Percentiles rank a stretch among this genome's conserved stretches.
phyloP scores from a whole-genome alignment of 2,113 vertebrate species.

The Corythornis vintsioides region DNA sequence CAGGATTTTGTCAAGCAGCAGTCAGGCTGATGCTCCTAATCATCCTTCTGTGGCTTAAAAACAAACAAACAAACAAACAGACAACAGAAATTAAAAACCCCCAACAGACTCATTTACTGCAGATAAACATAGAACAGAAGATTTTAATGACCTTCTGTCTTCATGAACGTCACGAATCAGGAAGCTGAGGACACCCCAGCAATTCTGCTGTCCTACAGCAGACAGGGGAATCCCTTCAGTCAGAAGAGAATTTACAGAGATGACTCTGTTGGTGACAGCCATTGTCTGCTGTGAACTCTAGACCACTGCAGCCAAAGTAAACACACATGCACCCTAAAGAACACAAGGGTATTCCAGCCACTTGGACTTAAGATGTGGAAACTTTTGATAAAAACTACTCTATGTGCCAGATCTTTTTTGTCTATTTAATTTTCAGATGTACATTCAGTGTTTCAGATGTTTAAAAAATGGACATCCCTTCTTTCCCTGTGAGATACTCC shows the following conservation, averaged over 20 bases:
- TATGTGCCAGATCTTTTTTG: neutral
- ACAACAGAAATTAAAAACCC: neutral
- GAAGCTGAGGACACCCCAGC: neutral
- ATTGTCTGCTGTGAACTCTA: neutral
- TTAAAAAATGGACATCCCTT: neutral
- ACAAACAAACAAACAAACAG: neutral
- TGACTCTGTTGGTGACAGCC: neutral
- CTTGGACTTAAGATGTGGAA: neutral
- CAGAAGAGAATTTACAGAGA: neutral
- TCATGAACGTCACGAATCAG: neutral
- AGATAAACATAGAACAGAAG: neutral
- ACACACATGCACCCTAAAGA: neutral
- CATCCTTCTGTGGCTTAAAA: neutral
- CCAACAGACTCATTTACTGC: neutral
- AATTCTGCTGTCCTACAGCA: neutral
- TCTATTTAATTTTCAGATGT: neutral
- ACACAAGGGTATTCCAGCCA: neutral
- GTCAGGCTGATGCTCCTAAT: neutral
- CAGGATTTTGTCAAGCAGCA: neutral
- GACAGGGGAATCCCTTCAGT: neutral
- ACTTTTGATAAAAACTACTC: neutral
- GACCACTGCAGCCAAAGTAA: neutral
- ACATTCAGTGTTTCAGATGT: neutral
- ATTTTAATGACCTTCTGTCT: neutral
- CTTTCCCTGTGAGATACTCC: neutral